A percentile compares a stretch with the other conserved stretches of the same genome.
Evolutionary conservation across 2,797 vertebrate species (phyloP).

Genomic region (Onychomys arenicola): DNA sequence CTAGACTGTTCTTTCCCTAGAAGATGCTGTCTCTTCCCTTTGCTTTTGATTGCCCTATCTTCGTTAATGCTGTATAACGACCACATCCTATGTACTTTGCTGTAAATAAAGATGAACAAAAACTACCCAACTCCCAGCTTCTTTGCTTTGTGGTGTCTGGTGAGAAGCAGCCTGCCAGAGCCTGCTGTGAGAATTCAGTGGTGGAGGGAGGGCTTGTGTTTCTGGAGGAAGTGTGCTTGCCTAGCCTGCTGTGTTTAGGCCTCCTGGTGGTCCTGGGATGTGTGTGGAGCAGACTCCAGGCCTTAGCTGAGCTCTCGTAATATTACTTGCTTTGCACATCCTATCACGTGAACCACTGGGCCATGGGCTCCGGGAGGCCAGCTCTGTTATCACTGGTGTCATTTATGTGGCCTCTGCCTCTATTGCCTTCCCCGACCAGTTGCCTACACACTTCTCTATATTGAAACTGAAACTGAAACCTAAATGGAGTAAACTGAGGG

Average conservation of each 20-base stretch:
- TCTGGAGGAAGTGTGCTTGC: fast-evolving
- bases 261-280: fast-evolving
- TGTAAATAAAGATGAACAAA: constrained; percentile 85
- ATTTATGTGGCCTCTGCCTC: not conserved
- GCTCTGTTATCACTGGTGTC: not conserved
- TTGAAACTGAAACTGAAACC: not conserved
- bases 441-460: not conserved
- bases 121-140: constrained; percentile 56
- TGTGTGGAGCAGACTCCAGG: not conserved
- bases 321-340: fast-evolving
- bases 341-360: too few species aligned
- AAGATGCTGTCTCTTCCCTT: constrained; percentile 11
- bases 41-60: not conserved
- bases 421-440: not conserved
- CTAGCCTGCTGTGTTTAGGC: not conserved
- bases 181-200: not conserved
- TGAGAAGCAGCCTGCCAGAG: fast-evolving
- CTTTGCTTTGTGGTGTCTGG: constrained; percentile 33
- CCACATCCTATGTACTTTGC: constrained; percentile 69
- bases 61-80: constrained; percentile 50
- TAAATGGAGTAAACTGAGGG: not conserved
- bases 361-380: fast-evolving
- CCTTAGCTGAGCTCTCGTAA: not conserved
- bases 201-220: not conserved
- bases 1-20: not conserved